Conservation (phyloP, 23 tunicate species). For the Diplosoma virens region DNA sequence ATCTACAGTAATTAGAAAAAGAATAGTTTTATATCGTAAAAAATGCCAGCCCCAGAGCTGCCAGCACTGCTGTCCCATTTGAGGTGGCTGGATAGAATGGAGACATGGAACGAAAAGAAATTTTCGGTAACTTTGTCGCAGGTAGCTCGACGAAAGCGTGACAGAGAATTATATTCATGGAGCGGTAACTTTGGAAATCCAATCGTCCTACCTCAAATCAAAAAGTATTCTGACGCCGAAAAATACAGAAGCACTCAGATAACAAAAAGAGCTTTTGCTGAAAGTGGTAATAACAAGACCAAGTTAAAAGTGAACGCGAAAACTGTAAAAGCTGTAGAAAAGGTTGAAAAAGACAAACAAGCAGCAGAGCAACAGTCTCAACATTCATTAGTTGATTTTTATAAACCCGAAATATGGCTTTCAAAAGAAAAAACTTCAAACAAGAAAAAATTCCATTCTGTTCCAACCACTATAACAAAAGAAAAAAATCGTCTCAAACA, state of each 20-base stretch:
- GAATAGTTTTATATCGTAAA: no score
- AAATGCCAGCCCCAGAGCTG: constrained; percentile 56
- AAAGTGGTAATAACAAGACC: background rate
- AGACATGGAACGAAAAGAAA: constrained; percentile 57
- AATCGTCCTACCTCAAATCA: constrained; percentile 67
- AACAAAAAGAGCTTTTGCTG: background rate
- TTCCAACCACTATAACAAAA: background rate
- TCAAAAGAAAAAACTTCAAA: background rate
- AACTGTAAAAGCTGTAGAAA: background rate
- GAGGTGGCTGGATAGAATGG: constrained; percentile 88
- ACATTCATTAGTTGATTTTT: background rate
- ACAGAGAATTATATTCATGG: constrained; percentile 55
- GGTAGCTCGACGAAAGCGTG: background rate
- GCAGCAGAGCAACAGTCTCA: background rate
- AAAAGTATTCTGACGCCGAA: constrained; percentile 73
- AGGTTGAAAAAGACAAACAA: background rate
- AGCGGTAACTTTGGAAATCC: constrained; percentile 67
- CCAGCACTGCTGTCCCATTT: constrained; percentile 76
- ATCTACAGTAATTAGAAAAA: no score
- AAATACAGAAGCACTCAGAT: constrained; percentile 71
- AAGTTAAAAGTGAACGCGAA: background rate
- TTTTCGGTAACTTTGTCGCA: constrained; percentile 32
- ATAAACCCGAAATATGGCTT: background rate
- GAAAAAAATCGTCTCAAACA: constrained; percentile 30
- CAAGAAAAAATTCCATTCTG: constrained; percentile 8